Evolutionary conservation across 2,113 vertebrate species (phyloP).

Genomic region (Erinaceus europaeus): DNA sequence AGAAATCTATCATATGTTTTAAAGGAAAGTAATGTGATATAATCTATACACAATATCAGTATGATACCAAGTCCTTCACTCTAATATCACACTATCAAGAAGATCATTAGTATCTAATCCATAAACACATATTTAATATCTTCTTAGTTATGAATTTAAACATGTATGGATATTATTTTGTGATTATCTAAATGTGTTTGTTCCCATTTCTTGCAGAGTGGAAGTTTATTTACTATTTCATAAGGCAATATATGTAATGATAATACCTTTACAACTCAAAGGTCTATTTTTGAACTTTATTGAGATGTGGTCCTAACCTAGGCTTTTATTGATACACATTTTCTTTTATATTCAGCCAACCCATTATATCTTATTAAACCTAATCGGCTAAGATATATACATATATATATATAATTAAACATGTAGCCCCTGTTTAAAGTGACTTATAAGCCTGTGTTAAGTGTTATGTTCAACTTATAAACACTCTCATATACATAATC

Average conservation of each 20-base stretch:
- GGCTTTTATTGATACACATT: slow-evolving; percentile 39
- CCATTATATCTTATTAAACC: slow-evolving; percentile 39
- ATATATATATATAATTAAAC: slow-evolving; percentile 32
- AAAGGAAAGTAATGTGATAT: slow-evolving; percentile 37
- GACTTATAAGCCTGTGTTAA: slow-evolving; percentile 47
- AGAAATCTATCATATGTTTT: slow-evolving; percentile 28
- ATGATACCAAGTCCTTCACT: neutral
- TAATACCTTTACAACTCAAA: slow-evolving; percentile 18
- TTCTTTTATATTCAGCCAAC: neutral
- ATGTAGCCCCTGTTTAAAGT: slow-evolving; percentile 34
- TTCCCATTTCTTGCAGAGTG: slow-evolving; percentile 9
- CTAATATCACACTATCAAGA: neutral
- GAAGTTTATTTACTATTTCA: slow-evolving; percentile 44
- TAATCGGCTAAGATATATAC: slow-evolving; percentile 7
- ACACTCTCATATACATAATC: slow-evolving; percentile 34
- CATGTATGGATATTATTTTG: neutral
- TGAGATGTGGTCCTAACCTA: slow-evolving; percentile 36
- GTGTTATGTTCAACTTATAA: slow-evolving; percentile 38
- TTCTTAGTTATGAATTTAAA: slow-evolving; percentile 40
- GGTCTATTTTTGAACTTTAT: slow-evolving; percentile 28
- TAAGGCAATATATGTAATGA: slow-evolving; percentile 20
- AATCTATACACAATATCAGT: slow-evolving; percentile 28
- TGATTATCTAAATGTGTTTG: slow-evolving; percentile 22
- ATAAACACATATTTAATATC: neutral
- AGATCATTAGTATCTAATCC: neutral